A percentile compares a stretch with the other conserved stretches of the same genome.
Evolutionary conservation across 2,113 vertebrate genomes (phyloP).

Genomic region (Mormoops blainvillei): DNA sequence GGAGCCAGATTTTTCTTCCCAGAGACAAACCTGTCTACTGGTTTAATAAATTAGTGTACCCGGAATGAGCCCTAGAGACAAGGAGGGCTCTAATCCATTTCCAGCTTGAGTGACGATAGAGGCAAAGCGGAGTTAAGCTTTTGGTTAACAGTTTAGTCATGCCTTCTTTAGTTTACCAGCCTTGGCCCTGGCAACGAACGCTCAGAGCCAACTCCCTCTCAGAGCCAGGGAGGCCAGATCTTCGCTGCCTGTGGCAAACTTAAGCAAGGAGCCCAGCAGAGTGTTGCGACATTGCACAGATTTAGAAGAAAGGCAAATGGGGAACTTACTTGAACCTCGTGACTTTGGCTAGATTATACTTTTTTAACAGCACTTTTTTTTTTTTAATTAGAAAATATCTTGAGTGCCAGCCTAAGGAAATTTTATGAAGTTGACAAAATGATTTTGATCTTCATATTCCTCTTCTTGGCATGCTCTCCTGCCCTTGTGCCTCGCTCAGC

Average conservation of each 20-base stretch:
- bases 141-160: neutral
- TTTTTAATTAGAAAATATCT: neutral
- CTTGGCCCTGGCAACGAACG: neutral
- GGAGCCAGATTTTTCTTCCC: neutral
- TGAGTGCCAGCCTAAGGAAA: neutral
- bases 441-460: neutral
- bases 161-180: neutral
- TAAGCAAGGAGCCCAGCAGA: neutral
- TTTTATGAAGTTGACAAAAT: neutral
- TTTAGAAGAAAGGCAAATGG: slow-evolving; percentile 35
- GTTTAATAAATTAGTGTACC: neutral
- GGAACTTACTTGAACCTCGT: neutral
- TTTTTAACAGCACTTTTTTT: neutral
- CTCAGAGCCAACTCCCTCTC: neutral
- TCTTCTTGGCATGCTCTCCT: neutral
- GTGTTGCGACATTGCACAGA: neutral
- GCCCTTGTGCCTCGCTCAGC: neutral
- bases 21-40: neutral
- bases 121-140: neutral
- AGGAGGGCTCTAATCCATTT: neutral
- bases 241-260: neutral
- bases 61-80: neutral
- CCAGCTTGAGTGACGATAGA: neutral
- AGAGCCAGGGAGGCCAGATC: neutral
- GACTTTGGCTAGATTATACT: neutral